These are phyloP conservation scores for Thalassoma bifasciatum DNA, from an alignment of 2,113 vertebrate genomes.

Conservation along the genomic window DNA sequence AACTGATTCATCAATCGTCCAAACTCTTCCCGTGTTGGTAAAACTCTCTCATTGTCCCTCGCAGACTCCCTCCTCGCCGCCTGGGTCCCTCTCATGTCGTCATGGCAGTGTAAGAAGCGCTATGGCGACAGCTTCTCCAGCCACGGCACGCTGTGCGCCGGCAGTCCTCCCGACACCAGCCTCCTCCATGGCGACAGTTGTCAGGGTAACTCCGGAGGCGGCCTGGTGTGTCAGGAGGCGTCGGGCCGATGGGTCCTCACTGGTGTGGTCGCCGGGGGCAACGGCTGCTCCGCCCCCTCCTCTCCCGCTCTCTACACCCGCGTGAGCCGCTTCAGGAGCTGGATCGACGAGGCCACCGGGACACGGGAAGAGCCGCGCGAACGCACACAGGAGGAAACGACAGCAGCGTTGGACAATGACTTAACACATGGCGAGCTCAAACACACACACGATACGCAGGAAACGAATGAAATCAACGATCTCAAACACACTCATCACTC, in stretches of 20 bases:
- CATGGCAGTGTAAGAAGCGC: slow-evolving; percentile 86
- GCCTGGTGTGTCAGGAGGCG: slow-evolving; percentile 87
- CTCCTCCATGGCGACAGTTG: slow-evolving; percentile 85
- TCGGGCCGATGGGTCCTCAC: slow-evolving; percentile 87
- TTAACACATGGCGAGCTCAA: slow-evolving; percentile 17
- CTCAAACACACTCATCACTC: slow-evolving; percentile 44
- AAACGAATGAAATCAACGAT: slow-evolving; percentile 51
- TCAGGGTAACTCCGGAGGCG: slow-evolving; percentile 90
- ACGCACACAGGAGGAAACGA: slow-evolving; percentile 12
- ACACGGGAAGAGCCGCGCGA: not conserved
- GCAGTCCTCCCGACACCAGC: slow-evolving; percentile 88
- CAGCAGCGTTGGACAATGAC: slow-evolving; percentile 24
- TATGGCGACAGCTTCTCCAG: slow-evolving; percentile 88
- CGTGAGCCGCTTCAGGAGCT: slow-evolving; percentile 88
- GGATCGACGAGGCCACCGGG: slow-evolving; percentile 86
- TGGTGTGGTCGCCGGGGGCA: slow-evolving; percentile 90
- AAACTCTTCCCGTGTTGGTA: no score
- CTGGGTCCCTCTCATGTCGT: slow-evolving; percentile 88
- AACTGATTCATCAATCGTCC: no score
- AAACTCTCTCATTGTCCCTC: slow-evolving; percentile 13
- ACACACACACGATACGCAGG: slow-evolving; percentile 31
- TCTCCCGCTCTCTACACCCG: slow-evolving; percentile 90
- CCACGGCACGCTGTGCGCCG: slow-evolving; percentile 90
- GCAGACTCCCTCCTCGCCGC: slow-evolving; percentile 87
- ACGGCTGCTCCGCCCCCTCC: slow-evolving; percentile 87